A percentile compares a stretch with the other conserved stretches of the same genome.
Conservation (phyloP, 2,888 invertebrate species). For the Drosophila pseudotalamancana region DNA sequence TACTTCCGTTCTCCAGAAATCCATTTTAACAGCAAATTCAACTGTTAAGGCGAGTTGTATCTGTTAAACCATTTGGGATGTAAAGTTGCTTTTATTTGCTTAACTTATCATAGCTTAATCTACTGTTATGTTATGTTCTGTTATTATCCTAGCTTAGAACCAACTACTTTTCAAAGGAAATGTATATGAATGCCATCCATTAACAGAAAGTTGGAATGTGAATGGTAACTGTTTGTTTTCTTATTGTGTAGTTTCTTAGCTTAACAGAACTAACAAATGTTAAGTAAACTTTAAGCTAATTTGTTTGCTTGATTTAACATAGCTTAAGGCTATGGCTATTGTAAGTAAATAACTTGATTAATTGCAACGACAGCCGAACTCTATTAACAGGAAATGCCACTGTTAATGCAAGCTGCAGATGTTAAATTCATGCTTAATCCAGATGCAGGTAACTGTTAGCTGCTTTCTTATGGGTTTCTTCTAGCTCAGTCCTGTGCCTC, state of each 20-base stretch:
- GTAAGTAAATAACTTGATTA: too few species aligned
- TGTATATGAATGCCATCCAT: too few species aligned
- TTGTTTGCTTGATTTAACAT: too few species aligned
- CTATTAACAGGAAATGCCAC: background rate
- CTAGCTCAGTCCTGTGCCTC: conserved; percentile 3
- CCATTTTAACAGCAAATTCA: background rate
- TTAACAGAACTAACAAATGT: background rate
- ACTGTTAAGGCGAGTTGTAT: background rate
- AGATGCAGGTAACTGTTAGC: too few species aligned
- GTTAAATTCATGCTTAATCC: background rate
- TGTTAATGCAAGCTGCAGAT: background rate
- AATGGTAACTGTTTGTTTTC: background rate
- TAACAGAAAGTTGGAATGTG: background rate
- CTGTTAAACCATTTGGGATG: background rate
- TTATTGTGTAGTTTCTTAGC: background rate
- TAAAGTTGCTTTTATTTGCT: too few species aligned
- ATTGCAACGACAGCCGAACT: too few species aligned
- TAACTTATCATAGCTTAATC: too few species aligned
- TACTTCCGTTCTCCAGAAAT: too few species aligned
- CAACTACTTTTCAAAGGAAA: too few species aligned
- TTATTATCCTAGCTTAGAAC: background rate
- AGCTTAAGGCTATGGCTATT: too few species aligned
- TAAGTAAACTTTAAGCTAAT: too few species aligned
- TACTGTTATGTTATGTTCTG: background rate
- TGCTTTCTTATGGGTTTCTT: background rate